These are phyloP conservation scores for Venusia cambrica DNA, from an alignment of 2,888 invertebrate genomes.

Conservation along the genomic window DNA sequence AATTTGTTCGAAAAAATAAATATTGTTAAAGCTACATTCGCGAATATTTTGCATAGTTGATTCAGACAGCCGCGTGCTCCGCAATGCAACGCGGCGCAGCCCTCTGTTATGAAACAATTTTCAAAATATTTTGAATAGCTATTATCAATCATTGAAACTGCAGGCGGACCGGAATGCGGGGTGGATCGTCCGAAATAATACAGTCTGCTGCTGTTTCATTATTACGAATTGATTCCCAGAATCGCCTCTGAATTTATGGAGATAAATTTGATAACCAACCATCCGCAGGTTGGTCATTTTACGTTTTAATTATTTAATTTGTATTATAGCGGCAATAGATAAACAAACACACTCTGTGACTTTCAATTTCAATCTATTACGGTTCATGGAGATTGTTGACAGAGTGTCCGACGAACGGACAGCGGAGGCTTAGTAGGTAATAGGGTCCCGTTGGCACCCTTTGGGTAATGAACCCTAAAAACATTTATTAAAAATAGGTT, in stretches of 20 bases:
- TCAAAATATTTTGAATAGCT: conserved; percentile 81
- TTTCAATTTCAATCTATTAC: too few relatives aligned
- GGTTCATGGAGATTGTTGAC: too few relatives aligned
- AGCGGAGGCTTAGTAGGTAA: too few relatives aligned
- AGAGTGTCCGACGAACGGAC: too few relatives aligned
- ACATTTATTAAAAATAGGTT: too few relatives aligned
- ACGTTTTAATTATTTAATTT: too few relatives aligned
- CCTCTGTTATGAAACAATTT: conserved; percentile 77
- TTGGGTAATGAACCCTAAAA: too few relatives aligned
- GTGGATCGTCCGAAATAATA: conserved; percentile 51
- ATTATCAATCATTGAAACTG: conserved; percentile 79
- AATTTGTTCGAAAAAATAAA: too few relatives aligned
- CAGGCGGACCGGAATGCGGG: conserved; percentile 65
- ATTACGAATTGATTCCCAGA: conserved; percentile 32
- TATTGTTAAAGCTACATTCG: conserved; percentile 43
- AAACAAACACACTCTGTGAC: too few relatives aligned
- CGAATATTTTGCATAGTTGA: conserved; percentile 64
- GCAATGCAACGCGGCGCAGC: conserved; percentile 56
- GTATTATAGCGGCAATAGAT: too few relatives aligned
- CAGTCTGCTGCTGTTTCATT: conserved; percentile 44
- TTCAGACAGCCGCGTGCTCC: conserved; percentile 53
- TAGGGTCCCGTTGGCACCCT: too few relatives aligned
- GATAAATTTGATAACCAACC: conserved; percentile 16
- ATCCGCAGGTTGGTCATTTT: too few relatives aligned
- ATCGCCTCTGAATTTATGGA: conserved; percentile 11